Evolutionary conservation across 2,888 invertebrate genomes (phyloP), one percentile per base, ranked within the genome.

Genomic region (Tetranychus truncatus): DNA sequence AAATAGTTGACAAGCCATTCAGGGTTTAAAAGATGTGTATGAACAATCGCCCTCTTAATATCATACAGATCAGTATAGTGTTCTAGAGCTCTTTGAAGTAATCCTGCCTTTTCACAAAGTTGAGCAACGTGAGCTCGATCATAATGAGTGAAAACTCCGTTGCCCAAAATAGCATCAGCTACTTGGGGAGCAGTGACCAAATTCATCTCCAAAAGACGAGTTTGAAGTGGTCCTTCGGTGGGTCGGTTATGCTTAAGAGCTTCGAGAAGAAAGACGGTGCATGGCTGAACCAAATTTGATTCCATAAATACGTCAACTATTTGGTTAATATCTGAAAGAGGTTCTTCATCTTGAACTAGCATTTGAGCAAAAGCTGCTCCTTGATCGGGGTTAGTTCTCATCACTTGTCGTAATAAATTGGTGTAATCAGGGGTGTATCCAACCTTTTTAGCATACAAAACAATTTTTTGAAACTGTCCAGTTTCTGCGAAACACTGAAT

Each of bases 231-330:
- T 45, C 95, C 97, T 83, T 99, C 97, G 79, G 92, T 89, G 0
- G 95, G 94, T 46, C 95, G 87, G 84, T 99, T 99, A 81, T 95
- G 94, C 85, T 99, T 99, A 78, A 99, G 85, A 0, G 96, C 97
- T 81, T 99, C 99, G 78, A 99, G 84, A 73, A 99, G 85, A 86
- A 99, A 99, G 1, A 96, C 93, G 1, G 99, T 99, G 82, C 97
- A 99, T 81, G 95, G 97, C 82, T 96, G 97, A 77, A 99, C 95
- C 90, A 97, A 91, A 82, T 95, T 95, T 82, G 95, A 93, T 82
- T 99, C 99, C 94, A 97, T 95, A 84, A 99, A 97, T 79, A 99
- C 96, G 82, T 99, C 99, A 3, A 99, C 97, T 80, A 99, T 95
- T 84, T 88, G 88, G 83, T 94, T 94, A 80, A 97, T 92, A 82